These are phyloP conservation scores for Thermophis baileyi DNA, from an alignment of 2,113 vertebrate species.

Conservation along the genomic window DNA sequence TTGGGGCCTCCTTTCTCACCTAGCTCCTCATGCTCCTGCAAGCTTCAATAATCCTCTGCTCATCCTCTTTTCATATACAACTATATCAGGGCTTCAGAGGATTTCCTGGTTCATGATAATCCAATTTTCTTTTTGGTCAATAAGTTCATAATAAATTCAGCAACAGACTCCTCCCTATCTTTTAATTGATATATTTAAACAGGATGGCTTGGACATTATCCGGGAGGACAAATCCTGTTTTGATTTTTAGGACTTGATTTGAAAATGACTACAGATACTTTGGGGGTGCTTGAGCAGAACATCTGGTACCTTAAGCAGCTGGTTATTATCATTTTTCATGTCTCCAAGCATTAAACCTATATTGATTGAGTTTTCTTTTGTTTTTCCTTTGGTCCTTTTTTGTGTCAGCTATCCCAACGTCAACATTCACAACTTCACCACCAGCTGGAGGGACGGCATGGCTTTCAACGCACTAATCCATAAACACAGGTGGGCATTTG, in stretches of 20 bases:
- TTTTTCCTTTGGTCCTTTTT: conserved; percentile 17
- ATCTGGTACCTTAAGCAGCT: rapidly evolving
- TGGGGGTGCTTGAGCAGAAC: not conserved
- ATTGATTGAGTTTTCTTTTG: not conserved
- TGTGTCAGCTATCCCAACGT: conserved; percentile 88
- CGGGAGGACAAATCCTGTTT: not conserved
- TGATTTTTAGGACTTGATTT: not conserved
- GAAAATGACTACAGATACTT: not conserved
- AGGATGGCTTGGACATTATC: not conserved
- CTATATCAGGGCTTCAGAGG: not conserved
- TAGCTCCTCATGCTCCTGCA: not conserved
- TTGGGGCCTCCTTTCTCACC: not conserved
- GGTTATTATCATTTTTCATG: not conserved
- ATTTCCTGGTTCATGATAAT: not conserved
- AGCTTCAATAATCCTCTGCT: not conserved
- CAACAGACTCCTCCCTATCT: not conserved
- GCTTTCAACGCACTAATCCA: conserved; percentile 98
- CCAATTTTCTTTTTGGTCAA: not conserved
- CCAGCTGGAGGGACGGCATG: conserved; percentile 97
- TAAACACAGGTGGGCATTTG: conserved; percentile 85
- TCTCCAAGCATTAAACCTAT: not conserved
- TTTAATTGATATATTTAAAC: not conserved
- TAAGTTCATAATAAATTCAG: not conserved
- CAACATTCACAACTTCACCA: conserved; percentile 97
- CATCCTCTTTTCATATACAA: not conserved